Evolutionary conservation across 1,140 invertebrate species (phyloP), one percentile per base, ranked within the genome.

Genomic region (Battus philenor): DNA sequence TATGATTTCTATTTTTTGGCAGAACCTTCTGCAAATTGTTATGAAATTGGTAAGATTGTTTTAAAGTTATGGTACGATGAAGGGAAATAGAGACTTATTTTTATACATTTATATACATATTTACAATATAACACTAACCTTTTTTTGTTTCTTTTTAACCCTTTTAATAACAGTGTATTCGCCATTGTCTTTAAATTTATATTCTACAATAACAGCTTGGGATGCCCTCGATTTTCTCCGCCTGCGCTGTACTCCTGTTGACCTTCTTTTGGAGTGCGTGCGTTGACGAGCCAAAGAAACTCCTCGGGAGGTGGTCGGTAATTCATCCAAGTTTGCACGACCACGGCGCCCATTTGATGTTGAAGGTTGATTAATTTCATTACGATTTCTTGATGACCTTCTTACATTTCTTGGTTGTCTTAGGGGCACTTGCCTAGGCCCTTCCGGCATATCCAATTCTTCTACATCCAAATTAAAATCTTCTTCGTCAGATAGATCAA

Each of bases 141-240:
- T 75, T 12, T 82, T 79, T 3, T 84, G 59, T 31, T 74, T 84
- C 32, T 69, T 68, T 50, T 82, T 86, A 5, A 87, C 66, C 57
- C 51, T 77, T 8, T 82, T 87, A 50, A 87, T 89, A 4, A 88
- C 54, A 0, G 88, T 86, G 59, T 88, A 87, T 63, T 89, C 89
- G 16, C 88, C 86, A 66, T 88, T 86, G 34, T 86, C 79, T 59
- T 88, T 57, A 34, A 89, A 55, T 57, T 89, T 86, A 59, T 88
- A 87, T 55, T 90, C 88, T 8, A 90, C 81, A 1, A 87, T 73
- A 12, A 88, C 81, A 9, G 85, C 87, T 58, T 79, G 87, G 44
- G 80, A 72, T 56, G 68, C 81, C 52, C 69, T 65, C 47, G 63
- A 45, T 43, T 71, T 77, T n/a, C 54, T 50, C 49, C 65, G 76